Base-by-base conservation (phyloP, 2,888 invertebrate genomes). In the Pollenia angustigena region DNA sequence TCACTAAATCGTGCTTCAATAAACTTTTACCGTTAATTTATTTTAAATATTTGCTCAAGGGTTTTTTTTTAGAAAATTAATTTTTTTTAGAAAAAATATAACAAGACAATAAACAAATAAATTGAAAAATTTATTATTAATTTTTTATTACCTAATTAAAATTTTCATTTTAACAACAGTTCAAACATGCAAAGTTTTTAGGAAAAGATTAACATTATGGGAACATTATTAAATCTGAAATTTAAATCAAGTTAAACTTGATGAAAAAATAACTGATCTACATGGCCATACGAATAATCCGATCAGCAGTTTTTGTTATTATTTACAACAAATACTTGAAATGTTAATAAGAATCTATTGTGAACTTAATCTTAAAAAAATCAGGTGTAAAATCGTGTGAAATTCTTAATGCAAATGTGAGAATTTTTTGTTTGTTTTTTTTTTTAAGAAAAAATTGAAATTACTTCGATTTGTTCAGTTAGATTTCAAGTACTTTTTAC, bases 321-420 rank as follows among this genome's bases (percentile, higher is more conserved):
- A 32, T 78, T 66, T 69, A 68, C 74, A 10, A 50, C 50, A 81
- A 68, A 60, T 60, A 68, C 74, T 81, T 81, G n/a, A 68, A 66
- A 16, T 16, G 50, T 46, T 23, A 62, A 16, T 32, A 56, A 74
- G 16, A 52, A 40, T 46, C 42, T 32, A 50, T 66, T 52, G 60
- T 68, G n/a, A 58, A 16, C 14, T 12, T 7, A 23, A 23, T 23
- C 23, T 23, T 23, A 32, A 10, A 18, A 44, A 69, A 69, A 46
- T 76, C 52, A 81, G 74, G 56, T 75, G 74, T 50, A 42, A 54
- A 16, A 46, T 48, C 72, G 52, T 82, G 69, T 69, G 76, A 82
- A 71, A 48, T 58, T 66, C 14, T 2, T 2, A 79, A 72, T 84
- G 79, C 56, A 72, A 84, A 72, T 79, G 12, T 58, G 50, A 50